Percentiles rank a stretch among this genome's conserved stretches.
Conservation (phyloP, 2,888 invertebrate species). For the Cerceris rybyensis region DNA sequence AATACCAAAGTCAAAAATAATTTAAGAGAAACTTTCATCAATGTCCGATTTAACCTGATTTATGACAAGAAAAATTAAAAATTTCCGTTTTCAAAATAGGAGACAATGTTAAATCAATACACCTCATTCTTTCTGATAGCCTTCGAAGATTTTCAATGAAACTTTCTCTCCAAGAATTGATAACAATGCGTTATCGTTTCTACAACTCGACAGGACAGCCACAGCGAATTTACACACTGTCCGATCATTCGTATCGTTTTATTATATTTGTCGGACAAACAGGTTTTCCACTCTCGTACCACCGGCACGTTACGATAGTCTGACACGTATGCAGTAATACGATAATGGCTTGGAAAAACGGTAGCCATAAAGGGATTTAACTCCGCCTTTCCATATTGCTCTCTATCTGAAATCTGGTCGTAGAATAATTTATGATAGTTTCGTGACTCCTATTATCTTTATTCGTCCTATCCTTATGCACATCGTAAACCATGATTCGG, state of each 20-base stretch:
- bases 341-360: not conserved
- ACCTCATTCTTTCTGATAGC: no score
- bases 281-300: not conserved
- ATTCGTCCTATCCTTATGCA: conserved; percentile 10
- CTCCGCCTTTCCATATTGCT: not conserved
- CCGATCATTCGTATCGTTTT: not conserved
- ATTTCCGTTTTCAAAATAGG: no score
- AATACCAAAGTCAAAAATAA: no score
- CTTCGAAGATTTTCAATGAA: no score
- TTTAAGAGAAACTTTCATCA: no score
- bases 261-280: not conserved
- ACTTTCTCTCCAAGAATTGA: no score
- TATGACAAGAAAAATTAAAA: no score
- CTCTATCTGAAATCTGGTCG: not conserved
- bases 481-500: conserved; percentile 18
- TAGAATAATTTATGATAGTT: conserved; percentile 7
- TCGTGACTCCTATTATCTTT: conserved; percentile 17
- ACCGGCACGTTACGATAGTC: not conserved
- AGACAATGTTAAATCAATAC: no score
- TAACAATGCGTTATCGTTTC: no score
- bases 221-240: no score
- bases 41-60: no score
- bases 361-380: not conserved
- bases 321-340: not conserved
- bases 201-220: no score